phyloP scores from a whole-genome alignment of 2,113 vertebrate genomes.

The Apteryx owenii region DNA sequence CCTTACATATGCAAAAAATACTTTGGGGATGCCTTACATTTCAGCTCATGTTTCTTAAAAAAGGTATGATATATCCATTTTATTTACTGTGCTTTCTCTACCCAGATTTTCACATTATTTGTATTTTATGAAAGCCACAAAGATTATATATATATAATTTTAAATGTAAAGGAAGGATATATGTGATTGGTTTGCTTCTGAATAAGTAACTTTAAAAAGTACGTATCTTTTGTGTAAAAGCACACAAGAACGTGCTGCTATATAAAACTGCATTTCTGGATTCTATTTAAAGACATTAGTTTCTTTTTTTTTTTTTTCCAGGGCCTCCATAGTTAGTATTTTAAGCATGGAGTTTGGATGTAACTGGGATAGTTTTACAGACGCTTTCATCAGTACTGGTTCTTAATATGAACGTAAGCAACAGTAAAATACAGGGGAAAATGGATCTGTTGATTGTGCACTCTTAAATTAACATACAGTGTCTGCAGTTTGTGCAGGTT shows the following conservation, averaged over 20 bases:
- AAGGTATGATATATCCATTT: slow-evolving; percentile 66
- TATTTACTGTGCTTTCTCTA: slow-evolving; percentile 59
- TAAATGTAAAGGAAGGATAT: slow-evolving; percentile 51
- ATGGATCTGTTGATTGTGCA: slow-evolving; percentile 22
- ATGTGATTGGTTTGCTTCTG: slow-evolving; percentile 52
- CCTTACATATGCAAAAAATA: slow-evolving; percentile 75
- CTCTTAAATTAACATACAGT: slow-evolving; percentile 44
- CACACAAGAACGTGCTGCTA: not conserved
- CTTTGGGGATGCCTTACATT: slow-evolving; percentile 82
- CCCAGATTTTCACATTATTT: slow-evolving; percentile 18
- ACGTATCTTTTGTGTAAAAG: not conserved
- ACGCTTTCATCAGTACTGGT: slow-evolving; percentile 48
- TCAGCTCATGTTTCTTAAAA: slow-evolving; percentile 76
- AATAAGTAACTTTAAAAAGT: slow-evolving; percentile 7
- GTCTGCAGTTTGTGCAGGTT: slow-evolving; percentile 43
- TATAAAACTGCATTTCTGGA: slow-evolving; percentile 8
- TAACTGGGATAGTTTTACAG: slow-evolving; percentile 50
- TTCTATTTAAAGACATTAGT: slow-evolving; percentile 36
- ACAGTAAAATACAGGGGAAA: slow-evolving; percentile 30
- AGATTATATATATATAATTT: not conserved
- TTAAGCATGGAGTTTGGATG: slow-evolving; percentile 28
- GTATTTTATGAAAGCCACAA: slow-evolving; percentile 63
- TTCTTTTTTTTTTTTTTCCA: slow-evolving; percentile 14
- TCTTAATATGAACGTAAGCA: slow-evolving; percentile 41
- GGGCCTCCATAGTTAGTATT: slow-evolving; percentile 43